Conservation (phyloP, 92 coral and sea anemone species). For the Epizoanthus fatuus region DNA sequence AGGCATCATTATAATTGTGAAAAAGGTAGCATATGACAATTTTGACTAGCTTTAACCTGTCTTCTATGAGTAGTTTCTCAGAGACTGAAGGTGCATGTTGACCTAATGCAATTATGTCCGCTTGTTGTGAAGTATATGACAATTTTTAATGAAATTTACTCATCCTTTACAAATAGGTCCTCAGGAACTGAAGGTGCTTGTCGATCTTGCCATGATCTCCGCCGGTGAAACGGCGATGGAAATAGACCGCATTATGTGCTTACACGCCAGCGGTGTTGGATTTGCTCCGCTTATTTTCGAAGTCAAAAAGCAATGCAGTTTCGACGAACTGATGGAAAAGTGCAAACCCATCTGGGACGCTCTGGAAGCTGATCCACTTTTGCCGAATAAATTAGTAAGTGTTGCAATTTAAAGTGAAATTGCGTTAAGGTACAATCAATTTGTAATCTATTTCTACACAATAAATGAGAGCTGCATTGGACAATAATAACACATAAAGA, state of each 20-base stretch:
- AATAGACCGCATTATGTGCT: conserved; percentile 64
- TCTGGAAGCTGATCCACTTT: conserved; percentile 42
- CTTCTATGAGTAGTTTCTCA: too few relatives aligned
- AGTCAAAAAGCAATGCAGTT: conserved; percentile 23
- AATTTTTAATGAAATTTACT: background rate
- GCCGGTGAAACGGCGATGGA: conserved; percentile 78
- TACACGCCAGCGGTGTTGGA: conserved; percentile 72
- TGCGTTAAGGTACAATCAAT: too few relatives aligned
- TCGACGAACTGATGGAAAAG: conserved; percentile 45
- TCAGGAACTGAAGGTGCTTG: conserved; percentile 71
- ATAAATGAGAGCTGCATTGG: too few relatives aligned
- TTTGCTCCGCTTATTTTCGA: conserved; percentile 72
- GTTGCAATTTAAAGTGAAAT: too few relatives aligned
- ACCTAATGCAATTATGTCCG: conserved; percentile 75
- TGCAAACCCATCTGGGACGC: conserved; percentile 73
- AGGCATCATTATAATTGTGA: too few relatives aligned
- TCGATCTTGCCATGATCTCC: conserved; percentile 79
- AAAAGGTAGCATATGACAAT: too few relatives aligned
- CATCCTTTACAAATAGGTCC: background rate
- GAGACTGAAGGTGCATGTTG: conserved; percentile 71
- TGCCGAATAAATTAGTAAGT: conserved; percentile 54
- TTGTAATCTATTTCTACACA: too few relatives aligned
- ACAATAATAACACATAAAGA: too few relatives aligned
- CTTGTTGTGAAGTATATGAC: background rate
- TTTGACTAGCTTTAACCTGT: too few relatives aligned